Base-by-base conservation (phyloP, 2,888 invertebrate species). In the Eilema caniola region DNA sequence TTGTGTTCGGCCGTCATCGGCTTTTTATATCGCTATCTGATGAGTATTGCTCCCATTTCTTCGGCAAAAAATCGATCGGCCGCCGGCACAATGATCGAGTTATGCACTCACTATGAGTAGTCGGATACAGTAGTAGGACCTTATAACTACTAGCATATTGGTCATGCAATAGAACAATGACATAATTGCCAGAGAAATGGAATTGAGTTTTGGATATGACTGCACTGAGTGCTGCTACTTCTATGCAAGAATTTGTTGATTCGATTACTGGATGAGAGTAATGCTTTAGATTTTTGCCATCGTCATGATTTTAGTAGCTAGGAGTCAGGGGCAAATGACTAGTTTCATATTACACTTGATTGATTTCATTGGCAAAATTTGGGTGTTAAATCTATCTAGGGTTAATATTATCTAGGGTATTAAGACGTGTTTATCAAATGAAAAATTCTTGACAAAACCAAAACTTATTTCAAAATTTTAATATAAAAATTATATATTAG, bases 21-120 rank as follows among this genome's bases (percentile, higher is more conserved):
- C 86, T 95, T 95, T 95, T 95, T 95, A 89, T 92, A 86, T 84
- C 86, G 85, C 91, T 95, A 95, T 95, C 95, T 94, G 95, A 95
- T 95, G 93, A 93, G 90, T 92, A 92, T 89, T 94, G 94, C 95
- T 94, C 93, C 92, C 93, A 95, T 95, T 95, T 83, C 87, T 75
- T 83, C 83, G 84, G 92, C 90, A 93, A 94, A 94, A 93, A 94
- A 92, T 69, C 75, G 81, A 88, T 85, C 83, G 85, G 85, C 83
- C 83, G 82, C 83, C 66, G 67, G 79, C 74, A 83, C 83, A 81
- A 79, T 81, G 77, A 78, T 77, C 57, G 73, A 82, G 80, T 74
- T 82, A 78, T 80, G 82, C 82, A 80, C 75, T 77, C 72, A 83
- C 74, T 74, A 67, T 71, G 72, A 57, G 57, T 69, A 69, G 72